These are phyloP conservation scores for Climacteris rufus DNA, from an alignment of 2,113 vertebrate genomes.

Conservation along the genomic window DNA sequence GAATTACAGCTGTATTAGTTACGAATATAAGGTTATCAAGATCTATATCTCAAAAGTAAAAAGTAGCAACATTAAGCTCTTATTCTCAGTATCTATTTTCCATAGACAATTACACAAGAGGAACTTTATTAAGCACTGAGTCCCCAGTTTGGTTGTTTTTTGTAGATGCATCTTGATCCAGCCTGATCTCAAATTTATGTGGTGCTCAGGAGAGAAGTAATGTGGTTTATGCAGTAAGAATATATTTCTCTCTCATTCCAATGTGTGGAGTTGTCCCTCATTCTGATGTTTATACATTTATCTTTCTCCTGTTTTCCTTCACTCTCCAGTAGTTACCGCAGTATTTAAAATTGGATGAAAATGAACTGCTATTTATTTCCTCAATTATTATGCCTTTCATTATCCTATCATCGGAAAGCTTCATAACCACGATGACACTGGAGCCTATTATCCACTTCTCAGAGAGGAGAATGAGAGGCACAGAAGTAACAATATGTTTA, in stretches of 20 bases:
- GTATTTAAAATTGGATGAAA: not conserved
- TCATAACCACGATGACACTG: not conserved
- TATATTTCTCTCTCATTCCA: not conserved
- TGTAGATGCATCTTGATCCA: not conserved
- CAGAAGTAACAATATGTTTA: not conserved
- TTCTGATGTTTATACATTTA: not conserved
- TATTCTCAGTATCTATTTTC: not conserved
- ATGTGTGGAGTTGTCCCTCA: not conserved
- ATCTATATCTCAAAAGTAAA: not conserved
- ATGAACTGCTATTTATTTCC: not conserved
- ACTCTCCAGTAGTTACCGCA: not conserved
- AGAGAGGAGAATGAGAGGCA: not conserved
- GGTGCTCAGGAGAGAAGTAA: not conserved
- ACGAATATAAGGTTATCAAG: not conserved
- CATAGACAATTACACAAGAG: not conserved
- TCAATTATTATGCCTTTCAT: not conserved
- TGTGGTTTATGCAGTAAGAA: not conserved
- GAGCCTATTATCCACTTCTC: not conserved
- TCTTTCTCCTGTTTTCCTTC: not conserved
- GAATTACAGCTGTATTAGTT: not conserved
- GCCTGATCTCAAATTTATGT: not conserved
- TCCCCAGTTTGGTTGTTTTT: not conserved
- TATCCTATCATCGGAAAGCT: constrained; percentile 3
- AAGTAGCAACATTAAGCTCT: not conserved
- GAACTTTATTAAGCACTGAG: not conserved